A percentile compares a stretch with the other conserved stretches of the same genome.
These are phyloP conservation scores for Trissolcus japonicus DNA, from an alignment of 2,888 invertebrate species.

Conservation along the genomic window DNA sequence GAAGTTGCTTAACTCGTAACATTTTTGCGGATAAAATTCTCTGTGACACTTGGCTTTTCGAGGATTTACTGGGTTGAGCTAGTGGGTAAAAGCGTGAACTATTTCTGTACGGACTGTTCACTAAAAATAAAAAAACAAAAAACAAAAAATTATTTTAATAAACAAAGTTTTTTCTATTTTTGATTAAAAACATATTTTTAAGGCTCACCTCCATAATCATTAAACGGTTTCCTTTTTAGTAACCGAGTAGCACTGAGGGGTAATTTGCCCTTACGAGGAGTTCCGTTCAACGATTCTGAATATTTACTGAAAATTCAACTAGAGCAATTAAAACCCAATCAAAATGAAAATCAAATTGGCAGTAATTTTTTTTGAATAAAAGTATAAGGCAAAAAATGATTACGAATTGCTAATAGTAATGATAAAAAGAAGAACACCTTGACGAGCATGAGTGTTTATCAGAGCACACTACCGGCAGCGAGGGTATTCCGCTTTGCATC, in stretches of 20 bases:
- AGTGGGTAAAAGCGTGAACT: constrained; percentile 76
- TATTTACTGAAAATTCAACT: constrained; percentile 57
- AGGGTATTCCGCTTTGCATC: constrained; percentile 73
- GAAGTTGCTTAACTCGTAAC: constrained; percentile 84
- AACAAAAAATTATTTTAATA: constrained; percentile 1
- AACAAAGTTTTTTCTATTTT: neutral
- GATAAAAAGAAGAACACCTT: constrained; percentile 63
- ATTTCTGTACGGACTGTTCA: constrained; percentile 73
- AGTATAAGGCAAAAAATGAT: constrained; percentile 3
- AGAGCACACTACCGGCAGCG: constrained; percentile 70
- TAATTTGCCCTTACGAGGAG: constrained; percentile 62
- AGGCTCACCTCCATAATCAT: constrained; percentile 52
- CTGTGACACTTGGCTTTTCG: constrained; percentile 75
- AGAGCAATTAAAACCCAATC: neutral
- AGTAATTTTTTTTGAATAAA: neutral
- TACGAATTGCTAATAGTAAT: too few relatives aligned
- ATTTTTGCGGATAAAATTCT: constrained; percentile 87
- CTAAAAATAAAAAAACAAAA: constrained; percentile 6
- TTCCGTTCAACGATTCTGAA: constrained; percentile 60
- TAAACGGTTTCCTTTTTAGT: constrained; percentile 66
- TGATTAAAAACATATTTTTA: too few relatives aligned
- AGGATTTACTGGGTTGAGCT: constrained; percentile 58
- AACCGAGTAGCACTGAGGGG: constrained; percentile 61
- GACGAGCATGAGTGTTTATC: constrained; percentile 64
- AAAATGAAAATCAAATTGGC: constrained; percentile 1